Conservation (phyloP, 1,140 invertebrate species). For the Aphelenchoides besseyi region DNA sequence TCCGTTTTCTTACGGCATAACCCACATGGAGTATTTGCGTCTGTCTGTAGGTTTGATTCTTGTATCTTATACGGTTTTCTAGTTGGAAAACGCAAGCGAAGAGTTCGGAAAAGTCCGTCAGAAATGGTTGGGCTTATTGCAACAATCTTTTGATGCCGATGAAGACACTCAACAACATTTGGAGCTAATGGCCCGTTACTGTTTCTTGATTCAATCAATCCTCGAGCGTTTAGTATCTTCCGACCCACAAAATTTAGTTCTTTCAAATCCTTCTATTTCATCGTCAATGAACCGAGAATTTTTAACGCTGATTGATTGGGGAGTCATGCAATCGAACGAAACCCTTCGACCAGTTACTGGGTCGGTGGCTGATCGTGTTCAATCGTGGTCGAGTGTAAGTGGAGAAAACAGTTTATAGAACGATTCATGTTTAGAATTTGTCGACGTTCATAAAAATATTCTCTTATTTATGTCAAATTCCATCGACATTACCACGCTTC, state of each 20-base stretch:
- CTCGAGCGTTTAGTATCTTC: neutral
- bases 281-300: neutral
- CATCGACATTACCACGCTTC: slow-evolving; percentile 16
- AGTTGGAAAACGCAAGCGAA: slow-evolving; percentile 6
- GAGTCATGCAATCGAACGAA: neutral
- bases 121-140: slow-evolving; percentile 13
- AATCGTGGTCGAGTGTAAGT: neutral
- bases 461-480: slow-evolving; percentile 8
- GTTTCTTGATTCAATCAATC: neutral
- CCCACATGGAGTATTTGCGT: slow-evolving; percentile 5
- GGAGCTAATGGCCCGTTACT: slow-evolving; percentile 2
- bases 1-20: neutral
- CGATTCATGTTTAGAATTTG: slow-evolving; percentile 22
- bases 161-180: slow-evolving; percentile 28
- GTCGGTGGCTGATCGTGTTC: neutral
- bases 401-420: neutral
- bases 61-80: neutral
- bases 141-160: slow-evolving; percentile 34
- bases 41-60: neutral
- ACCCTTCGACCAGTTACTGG: slow-evolving; percentile 2
- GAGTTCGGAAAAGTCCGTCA: slow-evolving; percentile 1
- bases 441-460: slow-evolving; percentile 18
- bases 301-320: slow-evolving; percentile 8
- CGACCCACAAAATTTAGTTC: neutral
- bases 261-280: neutral